Conservation (phyloP, 2,113 vertebrate species). For the Barnardius zonarius region DNA sequence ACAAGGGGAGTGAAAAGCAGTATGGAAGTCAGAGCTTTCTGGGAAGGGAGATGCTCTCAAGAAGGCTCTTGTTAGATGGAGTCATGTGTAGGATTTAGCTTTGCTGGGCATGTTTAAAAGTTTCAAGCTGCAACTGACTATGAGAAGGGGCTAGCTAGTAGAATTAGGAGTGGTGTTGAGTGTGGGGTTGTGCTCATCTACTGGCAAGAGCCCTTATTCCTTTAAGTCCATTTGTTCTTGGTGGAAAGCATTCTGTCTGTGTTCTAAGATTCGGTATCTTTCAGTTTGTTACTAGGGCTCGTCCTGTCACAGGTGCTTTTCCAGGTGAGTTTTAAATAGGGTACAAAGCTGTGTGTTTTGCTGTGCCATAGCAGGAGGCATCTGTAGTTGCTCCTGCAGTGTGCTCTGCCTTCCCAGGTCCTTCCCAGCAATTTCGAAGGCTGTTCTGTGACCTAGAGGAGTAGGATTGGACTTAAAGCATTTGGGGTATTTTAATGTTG, state of each 20-base stretch:
- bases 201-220: background rate
- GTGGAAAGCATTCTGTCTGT: background rate
- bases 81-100: background rate
- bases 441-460: background rate
- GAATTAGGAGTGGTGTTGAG: background rate
- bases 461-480: background rate
- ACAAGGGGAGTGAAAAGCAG: background rate
- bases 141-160: background rate
- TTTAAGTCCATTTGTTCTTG: background rate
- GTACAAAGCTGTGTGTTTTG: background rate
- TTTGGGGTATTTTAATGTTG: background rate
- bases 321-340: background rate
- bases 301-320: background rate
- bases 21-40: background rate
- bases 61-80: background rate
- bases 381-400: background rate
- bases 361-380: background rate
- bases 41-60: background rate
- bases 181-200: background rate
- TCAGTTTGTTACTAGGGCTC: background rate
- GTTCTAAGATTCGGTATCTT: background rate
- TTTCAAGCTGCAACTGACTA: background rate
- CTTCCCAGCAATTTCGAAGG: background rate
- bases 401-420: background rate
- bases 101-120: background rate